A percentile compares a stretch with the other conserved stretches of the same genome.
phyloP scores from a whole-genome alignment of 1,140 invertebrate genomes.

The Campodea augens region DNA sequence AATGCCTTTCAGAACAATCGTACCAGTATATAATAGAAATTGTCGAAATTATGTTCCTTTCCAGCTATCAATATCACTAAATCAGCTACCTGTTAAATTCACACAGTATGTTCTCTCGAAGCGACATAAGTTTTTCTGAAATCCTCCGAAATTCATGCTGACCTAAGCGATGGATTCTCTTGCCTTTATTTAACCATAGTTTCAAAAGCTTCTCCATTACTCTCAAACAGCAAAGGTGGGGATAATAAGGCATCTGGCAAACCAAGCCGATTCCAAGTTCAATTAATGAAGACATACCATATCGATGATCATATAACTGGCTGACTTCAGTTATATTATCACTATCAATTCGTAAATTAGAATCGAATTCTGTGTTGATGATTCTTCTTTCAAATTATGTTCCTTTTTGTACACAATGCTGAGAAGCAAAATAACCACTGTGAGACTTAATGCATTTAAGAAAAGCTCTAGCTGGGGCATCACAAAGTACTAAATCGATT shows the following conservation, averaged over 20 bases:
- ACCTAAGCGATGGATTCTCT: neutral
- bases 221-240: slow-evolving; percentile 1
- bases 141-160: neutral
- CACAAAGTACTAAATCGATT: too few relatives aligned
- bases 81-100: slow-evolving; percentile 3
- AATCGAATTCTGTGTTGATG: neutral
- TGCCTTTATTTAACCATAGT: neutral
- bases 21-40: too few relatives aligned
- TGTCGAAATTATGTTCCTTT: slow-evolving; percentile 4
- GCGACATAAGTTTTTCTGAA: slow-evolving; percentile 1
- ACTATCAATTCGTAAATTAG: neutral
- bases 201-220: slow-evolving; percentile 2
- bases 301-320: slow-evolving; percentile 1
- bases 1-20: too few relatives aligned
- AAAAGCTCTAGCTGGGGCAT: neutral
- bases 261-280: slow-evolving; percentile 2
- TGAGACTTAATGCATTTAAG: neutral
- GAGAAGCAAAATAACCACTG: neutral
- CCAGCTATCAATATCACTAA: neutral
- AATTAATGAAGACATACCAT: neutral
- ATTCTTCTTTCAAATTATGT: neutral
- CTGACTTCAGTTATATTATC: neutral
- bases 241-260: neutral
- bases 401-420: neutral
- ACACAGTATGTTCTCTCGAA: neutral